Evolutionary conservation across 2,113 vertebrate genomes (phyloP), one percentile per base, ranked within the genome.

Genomic region (Bagarius yarrelli): DNA sequence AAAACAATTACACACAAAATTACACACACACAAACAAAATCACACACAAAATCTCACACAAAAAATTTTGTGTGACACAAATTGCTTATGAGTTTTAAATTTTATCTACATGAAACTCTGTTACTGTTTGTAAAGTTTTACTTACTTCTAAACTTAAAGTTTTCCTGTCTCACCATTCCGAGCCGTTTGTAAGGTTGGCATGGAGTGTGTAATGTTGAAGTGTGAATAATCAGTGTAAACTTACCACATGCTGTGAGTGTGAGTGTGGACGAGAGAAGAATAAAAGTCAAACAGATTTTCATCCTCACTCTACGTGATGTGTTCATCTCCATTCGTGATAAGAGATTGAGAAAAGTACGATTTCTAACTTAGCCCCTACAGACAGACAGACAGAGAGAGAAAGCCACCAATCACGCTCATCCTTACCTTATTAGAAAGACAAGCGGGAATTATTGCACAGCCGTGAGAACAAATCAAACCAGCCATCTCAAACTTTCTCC

Each of bases 381-480:
- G 30, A 56, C 52, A 34, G 67, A 47, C 0, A 36, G 52, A 82
- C 25, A 82, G 72, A 66, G 61, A 70, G 57, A 71, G 67, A 55
- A 8, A 69, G 36, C 11, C 36, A 13, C 36, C 18, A 82, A 82
- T 82, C 64, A 83, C 67, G 56, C 27, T 63, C 57, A 63, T 30
- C 64, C 23, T 83, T 61, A 73, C 81, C 81, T 83, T 83, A 83
- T 83, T 79, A 78, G 81, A 72, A 60, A 61, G 44, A 83, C 30
- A 23, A 27, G 60, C 50, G 71, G 69, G 80, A 79, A 80, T 75
- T 52, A 80, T 79, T 60, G 74, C 71, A 83, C 76, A 83, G 14
- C 36, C 15, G 55, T 23, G 74, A 25, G 44, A 61, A 83, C 76
- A 74, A 79, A 79, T 83, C 82, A 83, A 34, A 74, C 9, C 16